Evolutionary conservation across 1,140 invertebrate species (phyloP).

Genomic region (Drosophila mayri): DNA sequence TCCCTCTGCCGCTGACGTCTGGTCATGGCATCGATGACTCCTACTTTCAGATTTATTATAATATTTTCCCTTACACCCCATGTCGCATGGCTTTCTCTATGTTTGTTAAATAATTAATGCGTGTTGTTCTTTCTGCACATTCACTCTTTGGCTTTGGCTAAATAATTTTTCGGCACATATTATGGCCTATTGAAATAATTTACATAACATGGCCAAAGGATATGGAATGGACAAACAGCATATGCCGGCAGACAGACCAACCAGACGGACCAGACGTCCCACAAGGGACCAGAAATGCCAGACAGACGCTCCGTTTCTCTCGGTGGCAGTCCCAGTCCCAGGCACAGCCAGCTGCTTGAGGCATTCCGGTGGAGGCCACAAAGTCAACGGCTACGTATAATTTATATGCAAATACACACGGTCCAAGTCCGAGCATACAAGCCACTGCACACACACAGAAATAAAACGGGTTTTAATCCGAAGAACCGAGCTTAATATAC

Average conservation of each 20-base stretch:
- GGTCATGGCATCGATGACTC: constrained; percentile 63
- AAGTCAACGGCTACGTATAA: constrained; percentile 81
- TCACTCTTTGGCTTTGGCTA: constrained; percentile 49
- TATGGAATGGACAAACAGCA: constrained; percentile 78
- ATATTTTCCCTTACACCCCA: constrained; percentile 50
- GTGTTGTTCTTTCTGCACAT: constrained; percentile 75
- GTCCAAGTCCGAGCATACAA: constrained; percentile 63
- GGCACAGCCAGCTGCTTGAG: constrained; percentile 67
- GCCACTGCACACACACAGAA: constrained; percentile 48
- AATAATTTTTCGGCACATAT: constrained; percentile 80
- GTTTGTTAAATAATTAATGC: constrained; percentile 79
- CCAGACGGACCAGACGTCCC: constrained; percentile 41
- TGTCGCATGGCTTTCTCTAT: constrained; percentile 20
- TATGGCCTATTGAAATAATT: constrained; percentile 81
- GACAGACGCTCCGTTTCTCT: constrained; percentile 46
- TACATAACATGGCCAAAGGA: constrained; percentile 79
- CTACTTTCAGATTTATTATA: constrained; percentile 76
- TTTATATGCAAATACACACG: constrained; percentile 83
- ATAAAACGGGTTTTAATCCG: constrained; percentile 10
- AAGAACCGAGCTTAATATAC: background rate
- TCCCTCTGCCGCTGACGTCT: constrained; percentile 52
- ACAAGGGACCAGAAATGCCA: constrained; percentile 50
- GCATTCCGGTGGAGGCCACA: constrained; percentile 77
- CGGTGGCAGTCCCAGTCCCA: constrained; percentile 9
- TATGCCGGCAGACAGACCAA: constrained; percentile 48